A percentile compares a stretch with the other conserved stretches of the same genome.
Conservation (phyloP, 1,140 invertebrate genomes). For the Bombus balteatus region DNA sequence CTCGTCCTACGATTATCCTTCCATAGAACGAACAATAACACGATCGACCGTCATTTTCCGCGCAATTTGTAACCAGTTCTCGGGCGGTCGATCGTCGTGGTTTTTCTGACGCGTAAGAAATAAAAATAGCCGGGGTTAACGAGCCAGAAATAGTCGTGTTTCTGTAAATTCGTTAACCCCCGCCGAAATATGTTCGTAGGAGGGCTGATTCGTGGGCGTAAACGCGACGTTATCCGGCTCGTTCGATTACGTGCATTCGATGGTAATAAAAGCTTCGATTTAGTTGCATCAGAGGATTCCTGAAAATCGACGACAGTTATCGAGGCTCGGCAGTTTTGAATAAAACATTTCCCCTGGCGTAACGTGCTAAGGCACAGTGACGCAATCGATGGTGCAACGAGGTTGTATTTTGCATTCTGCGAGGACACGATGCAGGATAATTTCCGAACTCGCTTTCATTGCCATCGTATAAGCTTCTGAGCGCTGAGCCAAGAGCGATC, state of each 20-base stretch:
- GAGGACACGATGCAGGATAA: background rate
- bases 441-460: constrained; percentile 33
- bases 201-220: too few relatives aligned
- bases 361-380: constrained; percentile 1
- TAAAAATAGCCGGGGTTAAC: background rate
- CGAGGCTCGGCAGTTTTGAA: constrained; percentile 10
- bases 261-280: background rate
- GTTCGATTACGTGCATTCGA: background rate
- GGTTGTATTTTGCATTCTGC: background rate
- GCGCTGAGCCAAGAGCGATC: too few relatives aligned
- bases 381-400: constrained; percentile 29
- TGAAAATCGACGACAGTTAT: constrained; percentile 23
- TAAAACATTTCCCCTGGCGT: constrained; percentile 28
- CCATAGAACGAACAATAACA: constrained; percentile 59
- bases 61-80: constrained; percentile 52
- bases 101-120: background rate
- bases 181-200: too few relatives aligned
- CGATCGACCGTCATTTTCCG: constrained; percentile 65
- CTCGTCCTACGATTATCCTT: constrained; percentile 31
- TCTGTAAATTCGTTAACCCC: too few relatives aligned
- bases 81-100: background rate
- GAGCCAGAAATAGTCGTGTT: too few relatives aligned
- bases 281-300: constrained; percentile 7
- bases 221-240: background rate
- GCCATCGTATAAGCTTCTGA: too few relatives aligned